Evolutionary conservation across 2,797 vertebrate genomes (phyloP).

Genomic region (Melanotaenia boesemani): DNA sequence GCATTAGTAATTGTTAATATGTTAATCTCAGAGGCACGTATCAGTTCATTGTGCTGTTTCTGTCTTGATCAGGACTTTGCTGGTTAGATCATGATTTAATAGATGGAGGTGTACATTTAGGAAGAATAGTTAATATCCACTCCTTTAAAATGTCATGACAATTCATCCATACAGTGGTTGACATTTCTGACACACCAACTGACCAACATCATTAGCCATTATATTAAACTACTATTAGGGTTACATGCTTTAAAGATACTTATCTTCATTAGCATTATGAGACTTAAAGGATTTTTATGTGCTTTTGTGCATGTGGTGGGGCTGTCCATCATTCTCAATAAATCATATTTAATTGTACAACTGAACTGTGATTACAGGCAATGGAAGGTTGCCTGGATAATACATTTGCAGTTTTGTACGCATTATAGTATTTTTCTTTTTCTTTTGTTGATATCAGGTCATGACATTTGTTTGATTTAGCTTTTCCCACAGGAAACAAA

Average conservation of each 20-base stretch:
- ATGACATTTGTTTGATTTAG: slow-evolving; percentile 14
- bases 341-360: slow-evolving; percentile 9
- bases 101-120: no score
- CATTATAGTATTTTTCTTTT: slow-evolving; percentile 3
- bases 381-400: slow-evolving; percentile 6
- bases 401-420: slow-evolving; percentile 6
- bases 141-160: no score
- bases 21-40: neutral
- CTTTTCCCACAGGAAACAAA: slow-evolving; percentile 26
- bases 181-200: no score
- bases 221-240: neutral
- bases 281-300: slow-evolving; percentile 8
- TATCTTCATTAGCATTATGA: neutral
- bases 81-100: no score
- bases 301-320: slow-evolving; percentile 1
- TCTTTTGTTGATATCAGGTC: slow-evolving; percentile 12
- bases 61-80: neutral
- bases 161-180: no score
- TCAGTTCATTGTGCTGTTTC: neutral
- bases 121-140: no score
- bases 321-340: slow-evolving; percentile 24
- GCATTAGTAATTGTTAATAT: neutral
- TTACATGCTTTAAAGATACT: neutral
- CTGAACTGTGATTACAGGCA: slow-evolving; percentile 7
- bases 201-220: neutral